Evolutionary conservation across 2,113 vertebrate species (phyloP), one percentile per base, ranked within the genome.

Genomic region (Anhinga anhinga): DNA sequence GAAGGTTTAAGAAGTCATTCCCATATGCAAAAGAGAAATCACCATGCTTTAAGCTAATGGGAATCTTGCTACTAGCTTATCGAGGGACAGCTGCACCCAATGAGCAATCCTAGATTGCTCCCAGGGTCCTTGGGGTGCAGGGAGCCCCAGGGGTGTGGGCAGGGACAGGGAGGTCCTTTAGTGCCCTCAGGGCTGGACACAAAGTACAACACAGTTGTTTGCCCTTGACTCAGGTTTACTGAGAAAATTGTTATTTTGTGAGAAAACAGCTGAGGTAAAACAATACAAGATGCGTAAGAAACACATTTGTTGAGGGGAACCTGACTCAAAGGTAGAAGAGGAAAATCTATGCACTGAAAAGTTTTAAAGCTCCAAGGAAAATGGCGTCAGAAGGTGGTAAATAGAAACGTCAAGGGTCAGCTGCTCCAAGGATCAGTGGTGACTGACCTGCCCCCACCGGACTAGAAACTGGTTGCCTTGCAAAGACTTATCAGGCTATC

Each of bases 61-160:
- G 59, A 91, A 23, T 12, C 8, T 74, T 87, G 32, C 29, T n/a
- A 6, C 17, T 63, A 23, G 6, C 12, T 74, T 86, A 42, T 83
- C 2, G 1, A 40, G 45, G 9, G 27, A 47, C 7, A 1, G 1
- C 20, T 44, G 27, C 17, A 69, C 17, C 16, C 66, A 53, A 0
- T 16, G 16, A 72, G 8, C 12, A 76, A 29, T 55, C 19, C 20
- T n/a, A 58, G 30, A 30, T 40, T 42, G 10, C 11, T 69, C 23
- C 32, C 0, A 2, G 23, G 3, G 1, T 79, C 11, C 29, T 77
- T 4, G 3, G 26, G 6, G 15, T 20, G 49, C 17, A 14, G 18
- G 22, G 15, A 86, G 5, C 2, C 5, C 10, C 4, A 3, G 27
- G 17, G 3, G 0, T 25, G 7, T 23, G 13, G 5, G 9, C 23